Evolutionary conservation across 2,888 invertebrate species (phyloP), one percentile per base, ranked within the genome.

Genomic region (Merodon equestris): DNA sequence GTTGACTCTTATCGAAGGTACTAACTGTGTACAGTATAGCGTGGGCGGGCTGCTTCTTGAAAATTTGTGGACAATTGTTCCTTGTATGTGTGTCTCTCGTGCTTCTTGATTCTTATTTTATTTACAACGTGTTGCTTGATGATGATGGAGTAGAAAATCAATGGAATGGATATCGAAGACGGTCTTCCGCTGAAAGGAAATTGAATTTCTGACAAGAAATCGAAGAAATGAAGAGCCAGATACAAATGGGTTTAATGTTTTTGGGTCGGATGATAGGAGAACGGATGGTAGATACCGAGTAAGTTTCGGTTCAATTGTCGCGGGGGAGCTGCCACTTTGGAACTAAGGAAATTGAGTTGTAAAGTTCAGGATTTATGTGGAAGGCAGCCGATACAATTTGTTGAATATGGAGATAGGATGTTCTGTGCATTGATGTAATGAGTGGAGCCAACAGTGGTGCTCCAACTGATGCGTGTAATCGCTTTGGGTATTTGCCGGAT

Each of bases 121-220:
- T 61, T 63, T 67, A 73, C 67, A 73, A 73, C 72, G 53, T 63
- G 77, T 72, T 77, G 73, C 73, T 44, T 17, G 34, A 64, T 58
- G 76, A 45, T 72, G 72, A 77, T 66, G 66, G 36, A 77, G 56
- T 67, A 53, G 53, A 67, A 51, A 67, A 45, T 42, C 44, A 53
- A 44, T 63, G 17, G 17, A 47, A 71, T 68, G 50, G 68, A 68
- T 68, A 42, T 57, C 19, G 44, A 72, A 51, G 57, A 77, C 56
- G 57, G 68, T 77, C 67, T 77, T 61, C 77, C 73, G 57, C 53
- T 54, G 17, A 58, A 68, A 77, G 77, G 72, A 77, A 77, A 77
- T 77, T 77, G 73, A 73, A 77, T 77, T 77, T 73, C 42, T 58
- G 63, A 13, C 42, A 9, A 40, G 5, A 9, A 40, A 50, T 51